Conservation (phyloP, 2,888 invertebrate species). For the Cosmorhoe ocellata region DNA sequence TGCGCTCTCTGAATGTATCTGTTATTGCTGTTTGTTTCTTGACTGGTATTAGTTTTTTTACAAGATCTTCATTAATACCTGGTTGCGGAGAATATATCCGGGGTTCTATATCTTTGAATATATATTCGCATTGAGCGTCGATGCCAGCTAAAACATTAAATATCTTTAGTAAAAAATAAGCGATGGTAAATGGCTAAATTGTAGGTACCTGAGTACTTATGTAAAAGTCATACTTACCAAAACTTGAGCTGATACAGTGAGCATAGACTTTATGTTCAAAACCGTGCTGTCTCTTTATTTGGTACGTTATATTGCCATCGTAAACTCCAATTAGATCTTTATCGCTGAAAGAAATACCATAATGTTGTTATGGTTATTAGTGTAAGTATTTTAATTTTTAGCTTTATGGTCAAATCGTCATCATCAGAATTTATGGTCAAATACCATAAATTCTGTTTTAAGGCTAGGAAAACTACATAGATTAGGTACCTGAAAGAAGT, state of each 20-base stretch:
- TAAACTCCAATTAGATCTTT: constrained; percentile 68
- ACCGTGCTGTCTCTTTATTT: constrained; percentile 63
- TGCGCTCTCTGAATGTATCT: constrained; percentile 56
- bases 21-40: constrained; percentile 49
- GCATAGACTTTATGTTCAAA: constrained; percentile 72
- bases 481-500: constrained; percentile 75
- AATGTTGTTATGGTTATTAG: no score
- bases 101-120: constrained; percentile 52
- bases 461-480: constrained; percentile 33
- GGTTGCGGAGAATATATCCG: constrained; percentile 1
- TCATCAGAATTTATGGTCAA: no score
- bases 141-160: constrained; percentile 74
- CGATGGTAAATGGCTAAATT: background rate
- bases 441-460: no score
- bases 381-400: no score
- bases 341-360: constrained; percentile 49
- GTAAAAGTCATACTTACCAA: constrained; percentile 68
- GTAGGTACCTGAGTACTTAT: no score
- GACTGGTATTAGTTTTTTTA: constrained; percentile 6
- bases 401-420: no score
- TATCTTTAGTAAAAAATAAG: background rate
- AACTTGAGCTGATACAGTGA: constrained; percentile 82
- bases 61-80: constrained; percentile 1
- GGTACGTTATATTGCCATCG: constrained; percentile 65
- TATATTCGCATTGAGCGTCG: constrained; percentile 66